Evolutionary conservation across 2,888 invertebrate species (phyloP).

Genomic region (Lutraria lutraria): DNA sequence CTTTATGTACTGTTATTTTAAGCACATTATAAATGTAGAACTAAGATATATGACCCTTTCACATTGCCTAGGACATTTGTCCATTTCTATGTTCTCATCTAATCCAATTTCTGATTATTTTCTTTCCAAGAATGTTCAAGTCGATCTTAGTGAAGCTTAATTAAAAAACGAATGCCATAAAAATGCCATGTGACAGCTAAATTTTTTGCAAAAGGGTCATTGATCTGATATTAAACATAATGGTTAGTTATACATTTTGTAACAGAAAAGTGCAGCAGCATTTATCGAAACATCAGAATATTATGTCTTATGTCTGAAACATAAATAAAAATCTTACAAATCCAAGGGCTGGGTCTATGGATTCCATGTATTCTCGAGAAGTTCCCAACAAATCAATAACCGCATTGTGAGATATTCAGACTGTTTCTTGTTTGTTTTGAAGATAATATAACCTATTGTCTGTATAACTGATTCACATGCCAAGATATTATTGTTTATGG

Average conservation of each 20-base stretch:
- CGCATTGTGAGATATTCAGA: neutral
- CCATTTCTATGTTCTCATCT: too few relatives aligned
- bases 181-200: too few relatives aligned
- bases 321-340: constrained; percentile 13
- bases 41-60: too few relatives aligned
- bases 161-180: too few relatives aligned
- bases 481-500: constrained; percentile 4
- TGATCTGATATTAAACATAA: neutral
- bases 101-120: too few relatives aligned
- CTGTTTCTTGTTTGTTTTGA: neutral
- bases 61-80: too few relatives aligned
- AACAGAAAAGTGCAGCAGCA: neutral
- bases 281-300: neutral
- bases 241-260: neutral
- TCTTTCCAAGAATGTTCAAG: too few relatives aligned
- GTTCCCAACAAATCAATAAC: neutral
- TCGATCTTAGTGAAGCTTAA: too few relatives aligned
- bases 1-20: too few relatives aligned
- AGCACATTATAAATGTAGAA: too few relatives aligned
- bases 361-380: neutral
- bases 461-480: neutral
- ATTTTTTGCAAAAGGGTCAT: neutral
- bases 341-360: neutral
- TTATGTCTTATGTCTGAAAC: neutral
- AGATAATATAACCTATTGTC: constrained; percentile 4